A percentile compares a stretch with the other conserved stretches of the same genome.
phyloP scores from a whole-genome alignment of 2,797 vertebrate genomes.

The Cossypha heuglini region DNA sequence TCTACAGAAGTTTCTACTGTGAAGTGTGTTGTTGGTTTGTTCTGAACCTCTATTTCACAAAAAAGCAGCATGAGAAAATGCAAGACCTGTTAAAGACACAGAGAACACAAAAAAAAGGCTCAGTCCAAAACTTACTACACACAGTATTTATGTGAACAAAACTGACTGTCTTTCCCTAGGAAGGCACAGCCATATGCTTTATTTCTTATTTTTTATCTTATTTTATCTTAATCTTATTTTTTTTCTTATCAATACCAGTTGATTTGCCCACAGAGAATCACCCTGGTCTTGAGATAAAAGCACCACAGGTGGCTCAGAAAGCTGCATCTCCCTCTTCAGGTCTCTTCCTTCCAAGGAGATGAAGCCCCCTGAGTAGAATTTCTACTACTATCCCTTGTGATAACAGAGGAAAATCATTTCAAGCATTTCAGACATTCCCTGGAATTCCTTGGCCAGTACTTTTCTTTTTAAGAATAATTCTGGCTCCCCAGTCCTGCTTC shows the following conservation, averaged over 20 bases:
- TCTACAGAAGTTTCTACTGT: not conserved
- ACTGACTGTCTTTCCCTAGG: not conserved
- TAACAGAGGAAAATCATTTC: not conserved
- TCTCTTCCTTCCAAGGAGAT: not conserved
- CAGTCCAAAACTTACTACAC: not conserved
- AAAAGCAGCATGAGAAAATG: not conserved
- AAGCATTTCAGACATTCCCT: not conserved
- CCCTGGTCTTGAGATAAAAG: not conserved
- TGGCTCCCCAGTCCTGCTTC: not conserved
- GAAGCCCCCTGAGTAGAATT: not conserved
- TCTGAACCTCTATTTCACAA: not conserved
- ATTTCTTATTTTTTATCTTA: not conserved
- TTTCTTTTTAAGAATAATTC: not conserved
- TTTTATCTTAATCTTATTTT: no score
- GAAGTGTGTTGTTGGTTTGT: not conserved
- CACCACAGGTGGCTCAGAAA: not conserved
- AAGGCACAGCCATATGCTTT: not conserved
- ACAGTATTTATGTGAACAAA: not conserved
- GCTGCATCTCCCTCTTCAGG: not conserved
- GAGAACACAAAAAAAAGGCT: not conserved
- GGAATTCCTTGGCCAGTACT: not conserved
- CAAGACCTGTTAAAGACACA: not conserved
- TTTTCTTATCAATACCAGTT: not conserved
- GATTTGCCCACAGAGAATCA: not conserved
- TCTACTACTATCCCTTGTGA: not conserved